Base-by-base conservation (phyloP, 1,140 invertebrate species). In the Zaprionus africanus region DNA sequence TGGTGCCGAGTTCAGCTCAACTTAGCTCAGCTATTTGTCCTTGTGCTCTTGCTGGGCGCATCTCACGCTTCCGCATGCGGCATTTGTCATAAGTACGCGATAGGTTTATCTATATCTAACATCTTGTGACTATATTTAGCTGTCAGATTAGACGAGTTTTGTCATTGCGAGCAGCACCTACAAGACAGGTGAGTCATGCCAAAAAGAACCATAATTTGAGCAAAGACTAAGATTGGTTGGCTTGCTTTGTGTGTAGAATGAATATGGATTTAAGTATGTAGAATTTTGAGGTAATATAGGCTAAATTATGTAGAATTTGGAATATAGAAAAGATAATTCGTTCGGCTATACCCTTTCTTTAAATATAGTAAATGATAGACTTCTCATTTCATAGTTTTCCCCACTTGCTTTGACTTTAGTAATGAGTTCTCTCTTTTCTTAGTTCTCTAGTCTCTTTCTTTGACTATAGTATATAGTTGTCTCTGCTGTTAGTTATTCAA, bases 91-190 rank as follows among this genome's bases (percentile, higher is more conserved):
- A 74, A 66, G 34, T 31, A 36, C 17, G 28, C 53, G 31, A 46
- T 17, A 17, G 22, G 49, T 56, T 70, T 76, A 76, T 71, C 73
- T 53, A 71, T 28, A 38, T 41, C 12, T 60, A 51, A 62, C 36
- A 77, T 75, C 71, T 86, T 60, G 38, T 66, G 70, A 86, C 82
- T 86, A 86, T 87, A 87, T 87, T 87, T 79, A 87, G 82, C 68
- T 58, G 19, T 26, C 34, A 67, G 81, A 81, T 84, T 81, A 78
- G 78, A 71, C 76, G 49, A 31, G 74, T 67, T 86, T 82, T 72
- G 76, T 74, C 79, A 81, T 81, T 78, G 79, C n/a, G 61, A n/a
- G 61, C 41, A 46, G 69, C 67, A 51, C 66, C 70, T 63, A 73
- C 75, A 53, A 34, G 34, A n/a, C 51, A 57, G 17, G n/a, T 86